Percentiles rank a stretch among this genome's conserved stretches.
Evolutionary conservation across 2,113 vertebrate species (phyloP).

Genomic region (Phyllostomus hastatus): DNA sequence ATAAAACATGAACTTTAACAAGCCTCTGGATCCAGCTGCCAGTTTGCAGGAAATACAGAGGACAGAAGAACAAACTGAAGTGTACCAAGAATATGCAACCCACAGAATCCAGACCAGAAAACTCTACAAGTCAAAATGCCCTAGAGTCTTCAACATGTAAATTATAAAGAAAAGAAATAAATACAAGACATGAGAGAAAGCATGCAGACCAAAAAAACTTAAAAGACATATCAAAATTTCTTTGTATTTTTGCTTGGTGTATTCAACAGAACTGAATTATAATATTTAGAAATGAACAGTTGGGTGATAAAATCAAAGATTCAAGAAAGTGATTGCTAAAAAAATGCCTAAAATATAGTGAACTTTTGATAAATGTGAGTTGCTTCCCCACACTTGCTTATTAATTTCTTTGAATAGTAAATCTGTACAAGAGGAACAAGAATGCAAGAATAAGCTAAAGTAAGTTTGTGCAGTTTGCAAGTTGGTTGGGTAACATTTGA

Average conservation of each 20-base stretch:
- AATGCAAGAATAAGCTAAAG: not conserved
- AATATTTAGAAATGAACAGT: not conserved
- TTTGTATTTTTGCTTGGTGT: not conserved
- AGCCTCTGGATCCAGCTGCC: not conserved
- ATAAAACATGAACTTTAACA: not conserved
- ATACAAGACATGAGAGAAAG: not conserved
- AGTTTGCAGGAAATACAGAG: too few relatives aligned
- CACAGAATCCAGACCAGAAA: not conserved
- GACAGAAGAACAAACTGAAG: not conserved
- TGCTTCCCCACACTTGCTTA: not conserved
- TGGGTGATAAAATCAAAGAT: not conserved
- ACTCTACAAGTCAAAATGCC: not conserved
- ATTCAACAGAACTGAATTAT: not conserved
- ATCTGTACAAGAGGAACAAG: not conserved
- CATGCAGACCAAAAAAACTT: not conserved
- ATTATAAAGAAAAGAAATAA: not conserved
- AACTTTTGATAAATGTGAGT: not conserved
- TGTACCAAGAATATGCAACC: not conserved
- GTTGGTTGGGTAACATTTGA: not conserved
- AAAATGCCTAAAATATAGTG: not conserved
- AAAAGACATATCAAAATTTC: not conserved
- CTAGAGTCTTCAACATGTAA: not conserved
- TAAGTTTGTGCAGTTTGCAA: constrained; percentile 10
- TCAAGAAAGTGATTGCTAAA: not conserved
- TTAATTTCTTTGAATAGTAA: constrained; percentile 38